Percentiles rank a stretch among this genome's conserved stretches.
These are phyloP conservation scores for Neoseiulus cucumeris DNA, from an alignment of 1,140 invertebrate species.

Conservation along the genomic window DNA sequence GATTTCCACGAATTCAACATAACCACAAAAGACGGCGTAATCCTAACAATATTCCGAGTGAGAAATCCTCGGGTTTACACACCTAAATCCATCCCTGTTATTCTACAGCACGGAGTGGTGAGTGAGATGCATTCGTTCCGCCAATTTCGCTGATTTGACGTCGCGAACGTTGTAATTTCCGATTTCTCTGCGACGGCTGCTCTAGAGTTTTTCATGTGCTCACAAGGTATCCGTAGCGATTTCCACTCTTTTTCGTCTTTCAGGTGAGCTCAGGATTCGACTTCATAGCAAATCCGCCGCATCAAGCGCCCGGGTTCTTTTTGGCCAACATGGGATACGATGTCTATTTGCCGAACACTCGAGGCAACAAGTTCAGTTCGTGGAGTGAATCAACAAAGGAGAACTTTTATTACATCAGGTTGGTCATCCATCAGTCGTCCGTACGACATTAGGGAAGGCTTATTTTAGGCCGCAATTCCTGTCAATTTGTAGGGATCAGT, in stretches of 20 bases:
- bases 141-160: no score
- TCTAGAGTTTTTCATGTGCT: no score
- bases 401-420: background rate
- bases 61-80: background rate
- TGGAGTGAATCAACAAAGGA: background rate
- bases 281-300: constrained; percentile 6
- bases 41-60: background rate
- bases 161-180: no score
- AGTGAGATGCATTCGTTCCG: background rate
- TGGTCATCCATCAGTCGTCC: no score
- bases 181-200: no score
- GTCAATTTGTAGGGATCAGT: no score
- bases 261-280: constrained; percentile 3
- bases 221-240: no score
- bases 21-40: background rate
- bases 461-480: no score
- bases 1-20: constrained; percentile 7
- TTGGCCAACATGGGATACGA: constrained; percentile 4
- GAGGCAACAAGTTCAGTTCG: constrained; percentile 6
- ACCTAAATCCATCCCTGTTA: background rate
- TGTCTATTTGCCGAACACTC: background rate
- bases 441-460: no score
- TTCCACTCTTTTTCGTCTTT: no score
- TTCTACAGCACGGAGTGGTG: constrained; percentile 5
- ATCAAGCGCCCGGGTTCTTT: background rate